Base-by-base conservation (phyloP, 2,113 vertebrate species). In the Alethe diademata region DNA sequence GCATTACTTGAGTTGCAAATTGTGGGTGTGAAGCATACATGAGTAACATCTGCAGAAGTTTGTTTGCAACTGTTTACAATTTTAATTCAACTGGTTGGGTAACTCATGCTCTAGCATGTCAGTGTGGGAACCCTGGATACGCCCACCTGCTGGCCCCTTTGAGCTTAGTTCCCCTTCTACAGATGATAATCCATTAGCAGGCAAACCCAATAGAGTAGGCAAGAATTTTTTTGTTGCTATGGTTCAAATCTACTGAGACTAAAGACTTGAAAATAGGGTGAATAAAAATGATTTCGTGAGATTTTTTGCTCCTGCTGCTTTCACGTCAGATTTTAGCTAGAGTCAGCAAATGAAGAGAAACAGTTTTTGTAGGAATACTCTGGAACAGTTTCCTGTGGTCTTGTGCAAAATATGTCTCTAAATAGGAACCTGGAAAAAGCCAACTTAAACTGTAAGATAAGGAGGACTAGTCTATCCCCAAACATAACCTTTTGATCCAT, bases 1-100 rank as follows among this genome's bases (percentile, higher is more conserved):
- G 75, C 72, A 84, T 91, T 92, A 80, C 75, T 95, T 93, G 82
- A 92, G 79, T 94, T 95, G 91, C 88, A 97, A 93, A 96, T 97
- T 42, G 80, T 78, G 94, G 95, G 96, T 88, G 95, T 94, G 96
- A 95, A 62, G 65, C 72, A 50, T 84, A 42, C 38, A 51, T 91
- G 83, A 92, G 60, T 90, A 95, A 88, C 92, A 93, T 96, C 85
- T 96, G 91, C 86, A 94, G 14, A 90, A 88, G 82, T 94, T 93
- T 89, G 61, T 96, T 85, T 92, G 88, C 90, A 88, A 86, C 72
- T 95, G 83, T 86, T 92, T 65, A 79, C 42, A 38, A 5, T 92
- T 93, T 93, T 80, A 91, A 73, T 94, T 83, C 56, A 84, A 80
- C 88, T 92, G 76, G 79, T 85, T 90, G 42, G 35, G 88, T 94